Evolutionary conservation across 2,113 vertebrate species (phyloP).

Genomic region (Brachirus orientalis): DNA sequence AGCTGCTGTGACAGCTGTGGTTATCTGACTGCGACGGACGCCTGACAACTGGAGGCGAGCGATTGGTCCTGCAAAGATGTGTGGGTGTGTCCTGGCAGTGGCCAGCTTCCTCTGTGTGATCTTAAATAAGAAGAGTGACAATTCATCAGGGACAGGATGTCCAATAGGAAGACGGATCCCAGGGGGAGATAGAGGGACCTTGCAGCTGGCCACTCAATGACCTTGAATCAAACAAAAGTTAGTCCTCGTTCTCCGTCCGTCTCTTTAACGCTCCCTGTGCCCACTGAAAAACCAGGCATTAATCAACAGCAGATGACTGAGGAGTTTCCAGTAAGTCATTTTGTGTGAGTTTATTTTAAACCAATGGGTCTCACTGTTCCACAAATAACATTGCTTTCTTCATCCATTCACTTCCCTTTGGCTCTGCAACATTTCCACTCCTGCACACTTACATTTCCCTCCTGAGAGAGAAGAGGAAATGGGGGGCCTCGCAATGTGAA

Average conservation of each 20-base stretch:
- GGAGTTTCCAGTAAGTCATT: slow-evolving; percentile 73
- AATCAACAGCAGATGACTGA: slow-evolving; percentile 63
- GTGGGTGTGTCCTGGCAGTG: slow-evolving; percentile 81
- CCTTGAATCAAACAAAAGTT: slow-evolving; percentile 69
- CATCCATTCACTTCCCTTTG: slow-evolving; percentile 64
- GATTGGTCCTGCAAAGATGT: slow-evolving; percentile 74
- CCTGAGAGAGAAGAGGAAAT: slow-evolving; percentile 78
- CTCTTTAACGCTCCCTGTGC: slow-evolving; percentile 53
- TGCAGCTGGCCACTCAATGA: slow-evolving; percentile 68
- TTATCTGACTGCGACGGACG: slow-evolving; percentile 80
- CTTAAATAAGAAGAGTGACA: slow-evolving; percentile 79
- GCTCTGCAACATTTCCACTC: slow-evolving; percentile 73
- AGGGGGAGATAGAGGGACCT: no score
- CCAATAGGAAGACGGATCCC: slow-evolving; percentile 72
- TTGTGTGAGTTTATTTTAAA: slow-evolving; percentile 73
- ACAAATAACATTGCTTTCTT: slow-evolving; percentile 76
- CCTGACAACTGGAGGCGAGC: slow-evolving; percentile 82
- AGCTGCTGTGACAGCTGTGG: slow-evolving; percentile 82
- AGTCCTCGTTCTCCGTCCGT: slow-evolving; percentile 38
- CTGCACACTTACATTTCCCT: slow-evolving; percentile 78
- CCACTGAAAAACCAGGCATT: slow-evolving; percentile 57
- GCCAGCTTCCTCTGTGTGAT: slow-evolving; percentile 80
- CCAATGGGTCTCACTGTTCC: slow-evolving; percentile 69
- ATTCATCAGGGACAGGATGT: slow-evolving; percentile 76
- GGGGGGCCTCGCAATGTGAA: slow-evolving; percentile 65